phyloP scores from a whole-genome alignment of 2,113 vertebrate genomes.

The Trachemys scripta region DNA sequence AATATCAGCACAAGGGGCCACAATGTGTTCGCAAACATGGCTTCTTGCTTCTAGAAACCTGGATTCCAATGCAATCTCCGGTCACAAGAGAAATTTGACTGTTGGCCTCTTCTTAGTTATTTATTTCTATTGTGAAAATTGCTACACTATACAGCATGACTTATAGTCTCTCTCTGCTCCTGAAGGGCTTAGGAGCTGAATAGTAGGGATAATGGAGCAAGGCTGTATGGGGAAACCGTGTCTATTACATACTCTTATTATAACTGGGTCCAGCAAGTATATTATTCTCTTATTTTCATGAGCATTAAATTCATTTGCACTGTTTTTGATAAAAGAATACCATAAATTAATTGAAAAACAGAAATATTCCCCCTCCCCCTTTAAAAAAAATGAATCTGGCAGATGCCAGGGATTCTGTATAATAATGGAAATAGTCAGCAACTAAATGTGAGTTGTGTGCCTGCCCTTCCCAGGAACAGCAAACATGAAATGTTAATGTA shows the following conservation, averaged over 20 bases:
- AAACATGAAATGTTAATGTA: neutral
- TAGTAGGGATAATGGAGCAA: neutral
- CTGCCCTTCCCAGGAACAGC: neutral
- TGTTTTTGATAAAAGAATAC: neutral
- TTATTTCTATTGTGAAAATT: neutral
- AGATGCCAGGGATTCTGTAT: neutral
- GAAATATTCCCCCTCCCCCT: neutral
- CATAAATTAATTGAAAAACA: neutral
- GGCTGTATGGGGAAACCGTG: neutral
- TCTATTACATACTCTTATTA: neutral
- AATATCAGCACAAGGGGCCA: neutral
- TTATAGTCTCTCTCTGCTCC: neutral
- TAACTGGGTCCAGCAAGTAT: neutral
- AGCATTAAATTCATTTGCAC: neutral
- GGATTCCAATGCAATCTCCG: neutral
- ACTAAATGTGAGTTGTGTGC: neutral
- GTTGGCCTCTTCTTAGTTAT: neutral
- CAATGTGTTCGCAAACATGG: neutral
- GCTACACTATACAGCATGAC: rapidly evolving
- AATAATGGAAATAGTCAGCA: neutral
- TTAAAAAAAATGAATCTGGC: neutral
- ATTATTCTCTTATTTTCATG: neutral
- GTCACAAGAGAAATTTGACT: neutral
- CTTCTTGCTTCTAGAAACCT: neutral
- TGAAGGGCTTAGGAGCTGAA: neutral